Conservation (phyloP, 2,888 invertebrate genomes). For the Beris morrisii region DNA sequence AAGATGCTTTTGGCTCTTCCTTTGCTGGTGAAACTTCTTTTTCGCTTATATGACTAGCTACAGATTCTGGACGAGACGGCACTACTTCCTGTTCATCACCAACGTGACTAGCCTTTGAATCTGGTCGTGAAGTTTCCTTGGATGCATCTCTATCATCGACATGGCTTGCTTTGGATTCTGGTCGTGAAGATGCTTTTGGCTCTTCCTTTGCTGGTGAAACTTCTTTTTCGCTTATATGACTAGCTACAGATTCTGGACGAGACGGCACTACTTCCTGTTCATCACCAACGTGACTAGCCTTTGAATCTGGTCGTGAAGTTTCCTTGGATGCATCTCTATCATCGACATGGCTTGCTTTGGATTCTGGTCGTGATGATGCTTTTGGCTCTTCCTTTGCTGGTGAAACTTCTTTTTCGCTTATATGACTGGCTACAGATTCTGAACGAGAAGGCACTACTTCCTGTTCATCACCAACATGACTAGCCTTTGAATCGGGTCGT, state of each 20-base stretch:
- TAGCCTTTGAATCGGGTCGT: conserved; percentile 42
- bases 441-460: conserved; percentile 31
- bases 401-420: conserved; percentile 18
- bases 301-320: conserved; percentile 35
- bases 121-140: conserved; percentile 37
- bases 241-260: conserved; percentile 38
- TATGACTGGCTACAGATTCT: conserved; percentile 35
- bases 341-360: not conserved
- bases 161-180: conserved; percentile 18
- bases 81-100: conserved; percentile 35
- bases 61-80: conserved; percentile 42
- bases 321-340: conserved; percentile 39
- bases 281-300: conserved; percentile 34
- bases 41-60: conserved; percentile 39
- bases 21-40: conserved; percentile 10
- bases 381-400: too few relatives aligned
- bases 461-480: conserved; percentile 37
- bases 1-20: not conserved
- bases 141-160: not conserved
- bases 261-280: conserved; percentile 38
- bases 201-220: conserved; percentile 42
- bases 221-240: conserved; percentile 40
- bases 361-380: not conserved
- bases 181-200: conserved; percentile 28
- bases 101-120: conserved; percentile 33